Evolutionary conservation across 37 sponge, comb jelly and placozoan species (phyloP).

Genomic region (Hexactinellida sp.): DNA sequence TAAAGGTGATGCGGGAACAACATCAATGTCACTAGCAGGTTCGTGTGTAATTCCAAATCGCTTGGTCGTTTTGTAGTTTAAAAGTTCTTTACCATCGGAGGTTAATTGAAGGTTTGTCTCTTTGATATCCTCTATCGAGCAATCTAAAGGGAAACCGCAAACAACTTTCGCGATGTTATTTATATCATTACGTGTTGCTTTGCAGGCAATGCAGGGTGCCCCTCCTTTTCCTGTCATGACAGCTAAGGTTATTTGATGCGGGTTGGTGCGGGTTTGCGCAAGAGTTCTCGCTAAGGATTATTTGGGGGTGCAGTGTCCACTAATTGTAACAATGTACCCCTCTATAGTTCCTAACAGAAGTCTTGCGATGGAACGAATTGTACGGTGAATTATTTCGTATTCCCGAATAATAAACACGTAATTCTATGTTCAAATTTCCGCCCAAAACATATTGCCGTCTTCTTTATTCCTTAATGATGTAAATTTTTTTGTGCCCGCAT

Average conservation of each 20-base stretch:
- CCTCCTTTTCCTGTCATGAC: conserved; percentile 1
- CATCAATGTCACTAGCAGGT: conserved; percentile 4
- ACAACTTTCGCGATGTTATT: not conserved
- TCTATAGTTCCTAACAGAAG: no score
- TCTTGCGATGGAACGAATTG: no score
- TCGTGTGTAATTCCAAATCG: conserved; percentile 1
- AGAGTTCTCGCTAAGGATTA: no score
- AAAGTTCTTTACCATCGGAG: not conserved
- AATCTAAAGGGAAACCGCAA: not conserved
- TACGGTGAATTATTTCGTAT: no score
- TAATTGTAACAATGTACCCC: no score
- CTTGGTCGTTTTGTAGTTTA: not conserved
- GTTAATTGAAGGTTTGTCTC: not conserved
- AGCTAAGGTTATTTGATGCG: not conserved
- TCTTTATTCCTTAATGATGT: no score
- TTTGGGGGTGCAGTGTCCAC: no score
- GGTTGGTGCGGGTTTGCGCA: no score
- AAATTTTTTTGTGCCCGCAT: no score
- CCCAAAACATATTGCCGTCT: no score
- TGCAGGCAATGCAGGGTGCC: not conserved
- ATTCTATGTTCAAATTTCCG: no score
- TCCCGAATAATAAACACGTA: no score
- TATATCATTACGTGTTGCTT: not conserved
- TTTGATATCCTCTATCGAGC: conserved; percentile 11
- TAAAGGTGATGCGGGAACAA: not conserved